These are phyloP conservation scores for Amblyraja radiata DNA, from an alignment of 2,797 vertebrate genomes.

Conservation along the genomic window DNA sequence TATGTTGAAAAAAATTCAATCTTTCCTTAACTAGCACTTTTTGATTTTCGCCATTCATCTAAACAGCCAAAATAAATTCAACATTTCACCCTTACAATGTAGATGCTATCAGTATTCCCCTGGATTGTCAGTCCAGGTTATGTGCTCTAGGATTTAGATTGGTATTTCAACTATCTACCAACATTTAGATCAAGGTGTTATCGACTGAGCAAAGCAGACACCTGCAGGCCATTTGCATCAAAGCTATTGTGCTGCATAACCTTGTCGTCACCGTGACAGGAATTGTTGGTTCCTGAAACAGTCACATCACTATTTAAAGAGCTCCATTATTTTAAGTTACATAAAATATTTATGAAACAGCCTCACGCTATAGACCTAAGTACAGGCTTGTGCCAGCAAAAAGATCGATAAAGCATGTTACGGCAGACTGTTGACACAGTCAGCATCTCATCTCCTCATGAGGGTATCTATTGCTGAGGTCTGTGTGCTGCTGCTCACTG, in stretches of 20 bases:
- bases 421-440: constrained; percentile 35
- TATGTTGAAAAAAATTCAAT: not conserved
- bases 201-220: not conserved
- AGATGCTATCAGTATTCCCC: not conserved
- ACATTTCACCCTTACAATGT: not conserved
- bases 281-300: constrained; percentile 12
- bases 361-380: constrained; percentile 17
- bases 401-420: constrained; percentile 28
- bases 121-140: constrained; percentile 18
- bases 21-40: not conserved
- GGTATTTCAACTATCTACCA: not conserved
- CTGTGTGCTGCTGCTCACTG: constrained; percentile 6
- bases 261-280: not conserved
- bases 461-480: constrained; percentile 13
- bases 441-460: constrained; percentile 35
- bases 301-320: constrained; percentile 19
- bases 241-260: not conserved
- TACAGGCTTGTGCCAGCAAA: constrained; percentile 31
- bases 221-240: constrained; percentile 13
- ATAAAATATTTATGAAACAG: constrained; percentile 34
- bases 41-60: not conserved
- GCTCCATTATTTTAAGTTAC: constrained; percentile 19
- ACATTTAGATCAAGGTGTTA: not conserved
- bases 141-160: not conserved
- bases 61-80: not conserved